Percentiles rank a stretch among this genome's conserved stretches.
phyloP scores from a whole-genome alignment of 2,113 vertebrate genomes.

The Ranitomeya variabilis region DNA sequence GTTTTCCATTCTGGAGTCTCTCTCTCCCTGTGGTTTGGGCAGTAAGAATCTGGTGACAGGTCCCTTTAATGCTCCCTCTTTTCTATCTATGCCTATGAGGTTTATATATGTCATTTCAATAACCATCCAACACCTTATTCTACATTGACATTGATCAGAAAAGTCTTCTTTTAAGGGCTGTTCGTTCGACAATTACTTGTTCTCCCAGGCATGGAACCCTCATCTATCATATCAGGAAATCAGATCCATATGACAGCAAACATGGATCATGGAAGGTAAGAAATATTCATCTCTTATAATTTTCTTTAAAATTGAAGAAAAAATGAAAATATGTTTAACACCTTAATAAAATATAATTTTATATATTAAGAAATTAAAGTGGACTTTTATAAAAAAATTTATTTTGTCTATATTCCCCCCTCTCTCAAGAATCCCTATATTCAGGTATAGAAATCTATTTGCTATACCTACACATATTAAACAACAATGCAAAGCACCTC shows the following conservation, averaged over 20 bases:
- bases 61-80: too few relatives aligned
- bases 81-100: too few relatives aligned
- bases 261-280: not conserved
- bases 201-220: too few relatives aligned
- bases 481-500: constrained; percentile 11
- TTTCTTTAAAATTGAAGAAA: not conserved
- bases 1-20: too few relatives aligned
- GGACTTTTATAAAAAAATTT: not conserved
- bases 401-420: not conserved
- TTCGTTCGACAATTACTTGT: too few relatives aligned
- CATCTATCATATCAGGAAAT: too few relatives aligned
- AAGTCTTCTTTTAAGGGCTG: too few relatives aligned
- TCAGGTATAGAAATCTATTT: not conserved
- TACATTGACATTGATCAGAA: too few relatives aligned
- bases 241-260: not conserved
- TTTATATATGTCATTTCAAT: too few relatives aligned
- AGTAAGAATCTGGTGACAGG: too few relatives aligned
- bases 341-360: not conserved
- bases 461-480: not conserved
- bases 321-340: not conserved
- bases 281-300: not conserved
- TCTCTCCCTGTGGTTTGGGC: too few relatives aligned
- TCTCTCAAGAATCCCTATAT: not conserved
- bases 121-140: too few relatives aligned
- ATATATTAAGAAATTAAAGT: not conserved